Percentiles rank a stretch among this genome's conserved stretches.
Conservation (phyloP, 2,797 vertebrate species). For the Oreochromis grahami region DNA sequence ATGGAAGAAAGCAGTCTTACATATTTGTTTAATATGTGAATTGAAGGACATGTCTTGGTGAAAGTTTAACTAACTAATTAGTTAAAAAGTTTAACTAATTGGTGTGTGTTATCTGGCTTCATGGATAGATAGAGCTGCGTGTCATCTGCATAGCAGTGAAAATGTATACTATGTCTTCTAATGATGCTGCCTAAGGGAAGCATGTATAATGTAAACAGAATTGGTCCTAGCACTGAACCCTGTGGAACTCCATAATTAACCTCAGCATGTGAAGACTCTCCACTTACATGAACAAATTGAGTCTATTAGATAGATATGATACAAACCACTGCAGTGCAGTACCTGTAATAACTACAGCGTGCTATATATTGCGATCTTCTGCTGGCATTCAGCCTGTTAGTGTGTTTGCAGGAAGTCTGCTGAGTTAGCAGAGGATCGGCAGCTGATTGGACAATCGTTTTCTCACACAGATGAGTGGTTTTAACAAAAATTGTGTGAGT, state of each 20-base stretch:
- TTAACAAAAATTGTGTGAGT: neutral
- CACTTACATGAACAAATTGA: rapidly evolving
- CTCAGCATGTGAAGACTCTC: neutral
- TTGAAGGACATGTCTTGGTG: neutral
- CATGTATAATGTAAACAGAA: neutral
- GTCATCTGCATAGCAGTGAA: rapidly evolving
- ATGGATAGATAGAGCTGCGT: neutral
- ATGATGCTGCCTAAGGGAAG: neutral
- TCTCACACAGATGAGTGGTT: neutral
- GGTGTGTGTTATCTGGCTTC: too few species aligned
- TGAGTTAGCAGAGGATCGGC: neutral
- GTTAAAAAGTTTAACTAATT: too few species aligned
- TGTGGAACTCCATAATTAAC: neutral
- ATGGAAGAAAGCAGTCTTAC: rapidly evolving
- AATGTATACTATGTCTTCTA: neutral
- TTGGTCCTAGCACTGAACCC: neutral
- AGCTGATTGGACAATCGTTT: neutral
- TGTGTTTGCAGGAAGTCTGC: neutral
- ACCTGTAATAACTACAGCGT: neutral
- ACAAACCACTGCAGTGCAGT: neutral
- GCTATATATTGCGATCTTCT: neutral
- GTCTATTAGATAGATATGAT: neutral
- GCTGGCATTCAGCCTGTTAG: neutral
- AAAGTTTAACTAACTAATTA: too few species aligned
- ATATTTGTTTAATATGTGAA: neutral